Conservation (phyloP, 2,888 invertebrate genomes). For the Lypha dubia region DNA sequence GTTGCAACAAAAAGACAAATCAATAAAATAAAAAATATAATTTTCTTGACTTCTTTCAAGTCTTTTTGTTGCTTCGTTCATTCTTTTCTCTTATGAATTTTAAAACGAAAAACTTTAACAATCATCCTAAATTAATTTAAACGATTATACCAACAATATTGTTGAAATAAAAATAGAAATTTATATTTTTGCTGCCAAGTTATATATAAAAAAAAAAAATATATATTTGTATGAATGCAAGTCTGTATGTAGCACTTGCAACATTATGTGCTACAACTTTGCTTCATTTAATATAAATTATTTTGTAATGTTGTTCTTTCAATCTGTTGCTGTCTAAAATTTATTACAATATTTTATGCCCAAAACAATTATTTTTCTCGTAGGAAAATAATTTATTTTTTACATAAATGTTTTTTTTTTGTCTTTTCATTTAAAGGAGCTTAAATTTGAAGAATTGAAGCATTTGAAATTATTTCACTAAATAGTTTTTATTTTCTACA, state of each 20-base stretch:
- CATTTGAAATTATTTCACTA: neutral
- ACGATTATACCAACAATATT: constrained; percentile 32
- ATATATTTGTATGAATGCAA: neutral
- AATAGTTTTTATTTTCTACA: neutral
- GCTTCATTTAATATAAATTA: neutral
- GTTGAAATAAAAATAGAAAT: neutral
- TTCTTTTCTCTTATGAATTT: constrained; percentile 12
- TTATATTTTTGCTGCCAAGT: neutral
- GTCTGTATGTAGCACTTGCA: constrained; percentile 15
- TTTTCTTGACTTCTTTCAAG: neutral
- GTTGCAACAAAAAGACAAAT: neutral
- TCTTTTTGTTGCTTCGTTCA: neutral
- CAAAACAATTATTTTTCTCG: neutral
- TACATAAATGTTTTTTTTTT: neutral
- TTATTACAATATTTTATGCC: neutral
- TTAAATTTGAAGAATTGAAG: neutral
- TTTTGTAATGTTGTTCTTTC: neutral
- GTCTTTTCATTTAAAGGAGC: neutral
- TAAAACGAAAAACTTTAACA: constrained; percentile 5
- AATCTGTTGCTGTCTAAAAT: neutral
- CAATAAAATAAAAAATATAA: neutral
- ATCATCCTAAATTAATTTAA: constrained; percentile 47
- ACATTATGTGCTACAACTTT: neutral
- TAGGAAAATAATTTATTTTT: neutral
- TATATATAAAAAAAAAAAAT: neutral